Evolutionary conservation across 2,797 vertebrate species (phyloP).

Genomic region (Capromys pilorides): DNA sequence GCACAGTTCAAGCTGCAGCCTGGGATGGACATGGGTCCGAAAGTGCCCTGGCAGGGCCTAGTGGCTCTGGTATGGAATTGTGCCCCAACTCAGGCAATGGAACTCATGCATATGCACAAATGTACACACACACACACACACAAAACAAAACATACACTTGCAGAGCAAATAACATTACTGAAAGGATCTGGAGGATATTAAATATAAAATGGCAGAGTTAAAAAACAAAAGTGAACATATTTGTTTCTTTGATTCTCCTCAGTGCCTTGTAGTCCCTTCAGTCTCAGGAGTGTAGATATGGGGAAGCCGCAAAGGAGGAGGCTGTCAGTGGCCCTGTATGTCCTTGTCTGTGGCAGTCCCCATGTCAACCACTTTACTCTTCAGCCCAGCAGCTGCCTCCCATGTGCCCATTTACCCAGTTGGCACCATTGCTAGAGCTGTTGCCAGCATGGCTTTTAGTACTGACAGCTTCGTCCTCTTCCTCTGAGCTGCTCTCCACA

Average conservation of each 20-base stretch:
- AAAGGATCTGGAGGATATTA: slow-evolving; percentile 66
- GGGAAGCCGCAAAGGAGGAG: slow-evolving; percentile 18
- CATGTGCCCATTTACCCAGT: slow-evolving; percentile 91
- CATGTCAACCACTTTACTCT: slow-evolving; percentile 76
- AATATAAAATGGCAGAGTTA: slow-evolving; percentile 80
- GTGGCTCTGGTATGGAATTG: slow-evolving; percentile 48
- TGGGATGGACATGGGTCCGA: slow-evolving; percentile 54
- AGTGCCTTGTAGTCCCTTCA: slow-evolving; percentile 50
- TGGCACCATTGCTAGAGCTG: slow-evolving; percentile 89
- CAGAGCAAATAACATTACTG: slow-evolving; percentile 71
- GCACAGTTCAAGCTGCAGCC: slow-evolving; percentile 55
- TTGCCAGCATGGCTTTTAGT: slow-evolving; percentile 81
- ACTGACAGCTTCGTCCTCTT: slow-evolving; percentile 86
- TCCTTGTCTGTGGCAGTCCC: slow-evolving; percentile 71
- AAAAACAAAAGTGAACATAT: slow-evolving; percentile 72
- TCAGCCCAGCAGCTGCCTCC: slow-evolving; percentile 85
- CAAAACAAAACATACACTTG: not conserved
- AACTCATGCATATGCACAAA: slow-evolving; percentile 56
- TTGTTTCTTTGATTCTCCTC: slow-evolving; percentile 75
- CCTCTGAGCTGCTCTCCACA: slow-evolving; percentile 97
- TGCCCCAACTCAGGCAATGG: slow-evolving; percentile 53
- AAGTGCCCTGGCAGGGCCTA: slow-evolving; percentile 42
- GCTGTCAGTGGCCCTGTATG: slow-evolving; percentile 59
- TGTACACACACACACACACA: slow-evolving; percentile 20
- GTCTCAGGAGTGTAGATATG: slow-evolving; percentile 37